These are phyloP conservation scores for Montipora efflorescens DNA, from an alignment of 64 coral and sea anemone species.

Conservation along the genomic window DNA sequence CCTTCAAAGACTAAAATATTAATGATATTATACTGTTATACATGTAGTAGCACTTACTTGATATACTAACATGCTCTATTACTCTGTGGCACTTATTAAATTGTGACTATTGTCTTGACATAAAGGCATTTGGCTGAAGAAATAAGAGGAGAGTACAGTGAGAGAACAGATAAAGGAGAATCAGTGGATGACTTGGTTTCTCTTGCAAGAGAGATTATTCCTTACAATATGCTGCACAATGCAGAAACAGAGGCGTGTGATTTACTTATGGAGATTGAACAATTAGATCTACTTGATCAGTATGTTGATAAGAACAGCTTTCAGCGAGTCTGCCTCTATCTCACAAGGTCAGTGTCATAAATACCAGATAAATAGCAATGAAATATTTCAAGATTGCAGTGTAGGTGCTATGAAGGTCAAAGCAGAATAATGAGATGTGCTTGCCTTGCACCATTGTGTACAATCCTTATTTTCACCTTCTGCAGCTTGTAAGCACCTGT, in stretches of 20 bases:
- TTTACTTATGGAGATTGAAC: constrained; percentile 96
- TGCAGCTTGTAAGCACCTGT: no score
- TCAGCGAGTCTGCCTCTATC: constrained; percentile 95
- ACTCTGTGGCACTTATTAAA: no score
- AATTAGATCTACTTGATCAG: constrained; percentile 72
- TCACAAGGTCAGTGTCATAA: constrained; percentile 83
- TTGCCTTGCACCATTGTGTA: no score
- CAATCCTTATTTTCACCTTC: no score
- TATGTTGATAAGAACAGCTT: constrained; percentile 88
- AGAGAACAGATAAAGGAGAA: constrained; percentile 58
- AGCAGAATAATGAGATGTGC: no score
- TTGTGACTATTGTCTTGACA: neutral
- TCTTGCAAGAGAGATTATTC: constrained; percentile 88
- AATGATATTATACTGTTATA: no score
- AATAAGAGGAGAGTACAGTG: constrained; percentile 86
- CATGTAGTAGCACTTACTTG: no score
- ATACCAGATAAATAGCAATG: neutral
- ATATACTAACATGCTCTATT: no score
- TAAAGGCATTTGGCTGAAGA: constrained; percentile 95
- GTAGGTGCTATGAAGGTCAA: neutral
- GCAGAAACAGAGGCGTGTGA: constrained; percentile 98
- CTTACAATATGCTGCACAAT: constrained; percentile 96
- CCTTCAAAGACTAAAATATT: no score
- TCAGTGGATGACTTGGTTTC: constrained; percentile 72
- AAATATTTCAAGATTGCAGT: neutral